These are phyloP conservation scores for Protobothrops mucrosquamatus DNA, from an alignment of 2,113 vertebrate species.

Conservation along the genomic window DNA sequence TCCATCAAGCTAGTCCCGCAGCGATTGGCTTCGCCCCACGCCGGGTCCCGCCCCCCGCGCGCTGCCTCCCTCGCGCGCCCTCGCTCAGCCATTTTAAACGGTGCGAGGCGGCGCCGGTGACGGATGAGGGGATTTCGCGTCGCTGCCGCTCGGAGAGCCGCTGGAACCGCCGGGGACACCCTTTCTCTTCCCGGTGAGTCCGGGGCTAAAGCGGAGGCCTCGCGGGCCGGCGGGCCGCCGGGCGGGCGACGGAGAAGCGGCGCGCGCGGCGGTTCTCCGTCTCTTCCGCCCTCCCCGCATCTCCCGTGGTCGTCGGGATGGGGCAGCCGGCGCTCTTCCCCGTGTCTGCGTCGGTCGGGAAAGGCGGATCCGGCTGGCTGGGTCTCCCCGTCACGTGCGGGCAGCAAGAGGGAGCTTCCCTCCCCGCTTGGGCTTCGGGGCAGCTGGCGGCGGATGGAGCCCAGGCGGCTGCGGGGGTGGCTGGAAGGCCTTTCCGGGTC, in stretches of 20 bases:
- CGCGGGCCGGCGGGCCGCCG: no score
- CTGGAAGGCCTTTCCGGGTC: neutral
- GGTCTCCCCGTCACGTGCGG: neutral
- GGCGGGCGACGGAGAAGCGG: neutral
- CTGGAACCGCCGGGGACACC: accelerated
- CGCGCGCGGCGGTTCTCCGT: neutral
- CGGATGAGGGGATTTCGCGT: accelerated
- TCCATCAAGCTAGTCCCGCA: neutral
- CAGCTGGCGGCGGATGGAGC: neutral
- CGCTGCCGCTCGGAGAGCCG: neutral
- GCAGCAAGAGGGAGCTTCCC: neutral
- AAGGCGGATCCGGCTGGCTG: neutral
- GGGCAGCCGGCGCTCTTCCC: neutral
- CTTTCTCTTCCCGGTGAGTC: neutral
- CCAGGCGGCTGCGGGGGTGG: neutral
- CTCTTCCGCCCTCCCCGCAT: neutral
- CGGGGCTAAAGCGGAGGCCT: neutral
- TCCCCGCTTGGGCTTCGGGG: neutral
- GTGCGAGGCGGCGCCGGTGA: neutral
- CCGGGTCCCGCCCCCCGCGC: neutral
- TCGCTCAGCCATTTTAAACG: slow-evolving; percentile 61
- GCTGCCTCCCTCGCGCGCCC: neutral
- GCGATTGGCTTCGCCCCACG: neutral
- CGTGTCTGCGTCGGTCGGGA: neutral
- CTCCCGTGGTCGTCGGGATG: neutral